These are phyloP conservation scores for Tribolium freemani DNA, from an alignment of 2,888 invertebrate genomes.

Conservation along the genomic window DNA sequence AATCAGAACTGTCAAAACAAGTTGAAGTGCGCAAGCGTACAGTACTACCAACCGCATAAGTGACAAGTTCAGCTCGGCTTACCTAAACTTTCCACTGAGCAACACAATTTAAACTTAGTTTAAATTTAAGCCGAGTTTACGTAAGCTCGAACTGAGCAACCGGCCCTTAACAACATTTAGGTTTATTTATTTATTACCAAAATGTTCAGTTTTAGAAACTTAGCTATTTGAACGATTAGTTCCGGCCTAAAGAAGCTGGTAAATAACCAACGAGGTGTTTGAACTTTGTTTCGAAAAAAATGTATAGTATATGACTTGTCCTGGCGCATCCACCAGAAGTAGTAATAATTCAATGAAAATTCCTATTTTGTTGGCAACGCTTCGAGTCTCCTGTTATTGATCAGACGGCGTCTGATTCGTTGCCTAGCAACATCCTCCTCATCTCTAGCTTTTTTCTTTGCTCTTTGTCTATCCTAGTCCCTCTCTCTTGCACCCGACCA, in stretches of 20 bases:
- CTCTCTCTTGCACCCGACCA: conserved; percentile 12
- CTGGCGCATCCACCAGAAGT: conserved; percentile 33
- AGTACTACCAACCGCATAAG: too few species aligned
- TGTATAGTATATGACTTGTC: not conserved
- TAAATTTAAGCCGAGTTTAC: too few species aligned
- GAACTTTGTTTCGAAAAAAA: not conserved
- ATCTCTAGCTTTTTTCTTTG: conserved; percentile 44
- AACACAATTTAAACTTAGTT: too few species aligned
- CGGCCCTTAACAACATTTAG: too few species aligned
- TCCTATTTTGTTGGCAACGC: conserved; percentile 42
- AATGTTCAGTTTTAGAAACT: too few species aligned
- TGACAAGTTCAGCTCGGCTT: too few species aligned
- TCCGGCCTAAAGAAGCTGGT: conserved; percentile 15
- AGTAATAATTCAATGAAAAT: conserved; percentile 37
- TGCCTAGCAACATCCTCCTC: conserved; percentile 60
- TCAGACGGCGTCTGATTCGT: conserved; percentile 64
- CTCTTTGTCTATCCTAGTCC: not conserved
- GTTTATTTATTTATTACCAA: too few species aligned
- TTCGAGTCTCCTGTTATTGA: conserved; percentile 59
- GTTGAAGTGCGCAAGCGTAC: too few species aligned
- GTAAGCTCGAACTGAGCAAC: too few species aligned
- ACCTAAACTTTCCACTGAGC: too few species aligned
- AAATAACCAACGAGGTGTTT: conserved; percentile 31
- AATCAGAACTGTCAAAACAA: too few species aligned
- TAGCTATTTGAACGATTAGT: conserved; percentile 31